A percentile compares a stretch with the other conserved stretches of the same genome.
phyloP scores from a whole-genome alignment of 1,140 invertebrate genomes.

The Hyles euphorbiae region DNA sequence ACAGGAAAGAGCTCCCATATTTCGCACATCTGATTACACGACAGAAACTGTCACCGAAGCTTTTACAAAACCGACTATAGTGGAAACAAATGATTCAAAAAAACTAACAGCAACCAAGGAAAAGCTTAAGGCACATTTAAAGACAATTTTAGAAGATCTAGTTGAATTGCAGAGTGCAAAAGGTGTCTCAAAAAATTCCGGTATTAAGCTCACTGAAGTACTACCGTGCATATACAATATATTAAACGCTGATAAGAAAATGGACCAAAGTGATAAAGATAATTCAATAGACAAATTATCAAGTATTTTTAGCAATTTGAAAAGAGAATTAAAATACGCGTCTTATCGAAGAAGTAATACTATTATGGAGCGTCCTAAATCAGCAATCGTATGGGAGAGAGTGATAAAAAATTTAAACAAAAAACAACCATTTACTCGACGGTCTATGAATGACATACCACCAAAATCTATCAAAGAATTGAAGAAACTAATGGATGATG shows the following conservation, averaged over 20 bases:
- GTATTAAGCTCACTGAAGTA: constrained; percentile 41
- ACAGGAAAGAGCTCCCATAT: background rate
- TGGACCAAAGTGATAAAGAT: constrained; percentile 8
- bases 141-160: constrained; percentile 50
- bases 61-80: constrained; percentile 1
- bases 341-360: constrained; percentile 30
- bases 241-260: constrained; percentile 32
- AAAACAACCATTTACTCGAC: constrained; percentile 27
- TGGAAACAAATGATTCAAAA: constrained; percentile 4
- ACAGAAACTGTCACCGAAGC: background rate
- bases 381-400: constrained; percentile 51
- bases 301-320: constrained; percentile 41
- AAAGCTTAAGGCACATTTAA: constrained; percentile 53
- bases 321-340: constrained; percentile 30
- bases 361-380: constrained; percentile 32
- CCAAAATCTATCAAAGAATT: constrained; percentile 42
- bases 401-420: constrained; percentile 43
- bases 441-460: constrained; percentile 18
- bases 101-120: constrained; percentile 36
- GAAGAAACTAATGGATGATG: constrained; percentile 37
- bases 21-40: background rate
- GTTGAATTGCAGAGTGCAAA: constrained; percentile 45
- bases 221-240: constrained; percentile 59
- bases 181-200: constrained; percentile 21
- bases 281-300: constrained; percentile 38